Evolutionary conservation across 2,888 invertebrate species (phyloP).

Genomic region (Lamproptera curius): DNA sequence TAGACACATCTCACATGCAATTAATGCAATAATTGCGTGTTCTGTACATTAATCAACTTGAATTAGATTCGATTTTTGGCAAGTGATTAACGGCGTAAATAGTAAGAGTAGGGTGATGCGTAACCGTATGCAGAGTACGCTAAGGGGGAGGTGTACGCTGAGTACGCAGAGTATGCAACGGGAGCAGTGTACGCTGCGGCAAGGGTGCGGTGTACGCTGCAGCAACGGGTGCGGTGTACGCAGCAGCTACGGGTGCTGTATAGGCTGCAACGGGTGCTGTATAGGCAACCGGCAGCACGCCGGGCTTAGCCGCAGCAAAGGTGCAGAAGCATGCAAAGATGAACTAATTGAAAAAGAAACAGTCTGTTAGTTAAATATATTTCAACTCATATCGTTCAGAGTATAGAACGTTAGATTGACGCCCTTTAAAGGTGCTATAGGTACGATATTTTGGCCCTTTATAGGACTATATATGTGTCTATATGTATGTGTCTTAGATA

Average conservation of each 20-base stretch:
- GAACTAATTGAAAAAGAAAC: too few species aligned
- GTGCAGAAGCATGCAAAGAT: constrained; percentile 3
- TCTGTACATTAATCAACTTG: too few species aligned
- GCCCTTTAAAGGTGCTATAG: too few species aligned
- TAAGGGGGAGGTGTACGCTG: constrained; percentile 60
- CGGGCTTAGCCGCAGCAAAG: constrained; percentile 3
- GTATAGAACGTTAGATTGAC: too few species aligned
- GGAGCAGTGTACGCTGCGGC: constrained; percentile 39
- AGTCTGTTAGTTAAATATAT: too few species aligned
- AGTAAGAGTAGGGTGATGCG: constrained; percentile 42
- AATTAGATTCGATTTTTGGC: too few species aligned
- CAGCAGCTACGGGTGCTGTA: neutral
- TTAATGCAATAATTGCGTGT: too few species aligned
- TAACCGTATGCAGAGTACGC: constrained; percentile 48
- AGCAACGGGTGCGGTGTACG: constrained; percentile 24
- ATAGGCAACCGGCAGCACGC: constrained; percentile 4
- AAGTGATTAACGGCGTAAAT: constrained; percentile 29
- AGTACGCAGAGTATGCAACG: constrained; percentile 39
- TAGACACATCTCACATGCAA: too few species aligned
- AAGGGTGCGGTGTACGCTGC: constrained; percentile 39
- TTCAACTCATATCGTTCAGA: too few species aligned
- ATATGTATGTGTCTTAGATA: too few species aligned
- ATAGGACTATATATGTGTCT: too few species aligned
- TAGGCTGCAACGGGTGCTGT: neutral
- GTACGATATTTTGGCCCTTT: too few species aligned